Percentiles rank a stretch among this genome's conserved stretches.
phyloP scores from a whole-genome alignment of 2,113 vertebrate genomes.

The Phaethornis superciliosus region DNA sequence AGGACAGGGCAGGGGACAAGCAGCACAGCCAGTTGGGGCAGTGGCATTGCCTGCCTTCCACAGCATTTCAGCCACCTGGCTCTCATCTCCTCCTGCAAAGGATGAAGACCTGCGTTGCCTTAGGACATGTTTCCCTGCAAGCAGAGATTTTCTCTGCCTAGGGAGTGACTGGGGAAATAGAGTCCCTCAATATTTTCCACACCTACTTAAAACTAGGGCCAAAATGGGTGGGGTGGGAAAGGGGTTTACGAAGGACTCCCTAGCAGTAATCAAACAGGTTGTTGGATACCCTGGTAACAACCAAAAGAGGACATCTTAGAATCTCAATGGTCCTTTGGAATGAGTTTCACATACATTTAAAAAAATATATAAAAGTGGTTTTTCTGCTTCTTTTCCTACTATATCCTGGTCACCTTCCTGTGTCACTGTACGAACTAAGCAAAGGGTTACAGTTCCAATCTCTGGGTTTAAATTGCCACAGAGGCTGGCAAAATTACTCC shows the following conservation, averaged over 20 bases:
- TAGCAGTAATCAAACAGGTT: not conserved
- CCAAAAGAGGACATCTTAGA: not conserved
- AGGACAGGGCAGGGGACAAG: fast-evolving
- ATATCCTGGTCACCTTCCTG: not conserved
- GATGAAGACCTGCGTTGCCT: not conserved
- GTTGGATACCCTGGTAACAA: not conserved
- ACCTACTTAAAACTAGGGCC: not conserved
- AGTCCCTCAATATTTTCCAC: not conserved
- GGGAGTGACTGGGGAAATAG: not conserved
- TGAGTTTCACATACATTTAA: not conserved
- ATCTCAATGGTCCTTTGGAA: not conserved
- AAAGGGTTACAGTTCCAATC: not conserved
- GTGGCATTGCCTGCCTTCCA: fast-evolving
- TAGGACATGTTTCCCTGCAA: not conserved
- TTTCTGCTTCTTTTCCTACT: not conserved
- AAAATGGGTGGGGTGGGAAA: not conserved
- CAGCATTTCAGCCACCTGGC: fast-evolving
- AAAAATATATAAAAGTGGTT: not conserved
- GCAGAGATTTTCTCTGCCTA: not conserved
- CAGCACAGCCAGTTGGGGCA: not conserved
- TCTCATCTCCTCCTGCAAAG: fast-evolving
- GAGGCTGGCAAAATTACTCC: conserved; percentile 4
- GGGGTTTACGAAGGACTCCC: not conserved
- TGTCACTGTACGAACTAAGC: not conserved
- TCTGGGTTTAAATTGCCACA: not conserved